Conservation (phyloP, 2,888 invertebrate species). For the Pseudococcus longispinus region DNA sequence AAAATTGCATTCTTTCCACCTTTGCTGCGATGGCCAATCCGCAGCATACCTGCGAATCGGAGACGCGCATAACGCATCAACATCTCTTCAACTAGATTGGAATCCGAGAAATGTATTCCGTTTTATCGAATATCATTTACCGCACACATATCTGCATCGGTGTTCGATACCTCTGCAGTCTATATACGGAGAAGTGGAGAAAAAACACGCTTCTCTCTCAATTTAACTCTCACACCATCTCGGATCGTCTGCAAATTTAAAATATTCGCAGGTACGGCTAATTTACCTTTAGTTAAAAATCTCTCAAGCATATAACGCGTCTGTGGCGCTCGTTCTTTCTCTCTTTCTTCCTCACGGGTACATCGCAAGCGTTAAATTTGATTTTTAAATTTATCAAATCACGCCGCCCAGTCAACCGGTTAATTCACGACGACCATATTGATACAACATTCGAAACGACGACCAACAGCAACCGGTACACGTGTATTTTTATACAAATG, state of each 20-base stretch:
- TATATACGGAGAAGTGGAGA: background rate
- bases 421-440: background rate
- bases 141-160: background rate
- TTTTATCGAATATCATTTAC: slow-evolving; percentile 42
- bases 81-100: slow-evolving; percentile 24
- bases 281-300: background rate
- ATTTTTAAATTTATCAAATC: slow-evolving; percentile 9
- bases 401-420: slow-evolving; percentile 17
- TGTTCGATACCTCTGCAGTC: background rate
- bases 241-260: slow-evolving; percentile 36
- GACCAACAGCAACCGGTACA: background rate
- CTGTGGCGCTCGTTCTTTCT: background rate
- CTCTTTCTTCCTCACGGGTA: background rate
- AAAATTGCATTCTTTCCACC: slow-evolving; percentile 14
- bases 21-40: background rate
- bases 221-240: slow-evolving; percentile 20
- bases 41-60: background rate
- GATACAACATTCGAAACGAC: background rate
- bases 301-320: background rate
- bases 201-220: background rate
- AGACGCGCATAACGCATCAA: slow-evolving; percentile 20
- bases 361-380: background rate
- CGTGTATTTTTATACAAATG: slow-evolving; percentile 9
- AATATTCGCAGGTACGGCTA: slow-evolving; percentile 18
- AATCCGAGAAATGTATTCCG: slow-evolving; percentile 32